A percentile compares a stretch with the other conserved stretches of the same genome.
phyloP scores from a whole-genome alignment of 2,797 vertebrate genomes.

The Muraenolepis orangiensis region DNA sequence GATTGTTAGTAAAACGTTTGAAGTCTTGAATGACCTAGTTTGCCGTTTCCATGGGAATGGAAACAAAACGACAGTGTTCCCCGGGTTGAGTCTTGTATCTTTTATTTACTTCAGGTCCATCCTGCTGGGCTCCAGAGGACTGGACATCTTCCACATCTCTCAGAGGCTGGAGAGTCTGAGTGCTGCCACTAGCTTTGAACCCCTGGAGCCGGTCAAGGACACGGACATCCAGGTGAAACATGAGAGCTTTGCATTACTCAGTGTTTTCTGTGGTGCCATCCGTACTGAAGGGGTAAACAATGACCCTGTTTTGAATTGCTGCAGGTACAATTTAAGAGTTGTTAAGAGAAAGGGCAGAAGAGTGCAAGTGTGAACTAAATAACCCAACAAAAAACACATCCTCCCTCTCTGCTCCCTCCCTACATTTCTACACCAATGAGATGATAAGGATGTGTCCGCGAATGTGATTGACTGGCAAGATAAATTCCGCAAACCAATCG shows the following conservation, averaged over 20 bases:
- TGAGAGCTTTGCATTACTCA: background rate
- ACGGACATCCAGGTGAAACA: conserved; percentile 92
- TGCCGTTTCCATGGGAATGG: background rate
- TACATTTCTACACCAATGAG: too few species aligned
- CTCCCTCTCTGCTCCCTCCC: background rate
- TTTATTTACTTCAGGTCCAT: conserved; percentile 79
- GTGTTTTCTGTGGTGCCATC: background rate
- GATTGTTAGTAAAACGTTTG: background rate
- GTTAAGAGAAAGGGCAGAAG: background rate
- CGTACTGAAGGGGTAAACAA: background rate
- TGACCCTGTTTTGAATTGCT: background rate
- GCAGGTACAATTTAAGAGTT: background rate
- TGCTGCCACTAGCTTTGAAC: conserved; percentile 95
- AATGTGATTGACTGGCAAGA: background rate
- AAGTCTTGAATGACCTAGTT: background rate
- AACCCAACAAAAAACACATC: background rate
- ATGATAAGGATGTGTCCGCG: too few species aligned
- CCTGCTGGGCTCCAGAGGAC: conserved; percentile 90
- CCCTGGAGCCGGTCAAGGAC: conserved; percentile 96
- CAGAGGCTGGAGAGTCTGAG: conserved; percentile 93
- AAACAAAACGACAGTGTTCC: background rate
- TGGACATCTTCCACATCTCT: conserved; percentile 96
- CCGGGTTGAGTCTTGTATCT: background rate
- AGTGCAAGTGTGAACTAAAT: background rate
- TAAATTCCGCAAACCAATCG: background rate